phyloP scores from a whole-genome alignment of 1,140 invertebrate species.

The Theocolax elegans region DNA sequence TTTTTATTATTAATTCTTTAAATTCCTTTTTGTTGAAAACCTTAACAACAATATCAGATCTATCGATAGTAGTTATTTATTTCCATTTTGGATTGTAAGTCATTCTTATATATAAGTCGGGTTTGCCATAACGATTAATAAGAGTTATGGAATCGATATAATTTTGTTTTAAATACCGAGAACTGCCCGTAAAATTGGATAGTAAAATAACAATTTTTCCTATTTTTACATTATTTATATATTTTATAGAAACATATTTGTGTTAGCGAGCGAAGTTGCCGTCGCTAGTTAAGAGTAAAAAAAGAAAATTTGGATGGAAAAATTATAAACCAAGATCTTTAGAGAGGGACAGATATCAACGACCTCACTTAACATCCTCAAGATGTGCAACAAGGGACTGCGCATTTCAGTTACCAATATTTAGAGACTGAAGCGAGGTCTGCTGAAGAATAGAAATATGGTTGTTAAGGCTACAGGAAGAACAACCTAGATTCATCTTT shows the following conservation, averaged over 20 bases:
- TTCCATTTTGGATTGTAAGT: slow-evolving; percentile 29
- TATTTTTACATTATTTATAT: background rate
- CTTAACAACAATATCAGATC: slow-evolving; percentile 41
- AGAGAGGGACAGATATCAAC: no score
- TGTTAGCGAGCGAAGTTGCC: no score
- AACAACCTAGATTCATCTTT: no score
- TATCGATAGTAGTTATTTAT: slow-evolving; percentile 50
- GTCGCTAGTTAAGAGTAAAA: no score
- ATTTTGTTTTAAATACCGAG: slow-evolving; percentile 23
- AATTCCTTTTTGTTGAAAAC: slow-evolving; percentile 5
- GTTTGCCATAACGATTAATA: slow-evolving; percentile 17
- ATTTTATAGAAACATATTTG: background rate
- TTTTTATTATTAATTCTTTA: background rate
- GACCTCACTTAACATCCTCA: no score
- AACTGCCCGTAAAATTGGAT: slow-evolving; percentile 9
- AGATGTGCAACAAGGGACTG: no score
- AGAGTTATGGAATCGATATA: slow-evolving; percentile 36
- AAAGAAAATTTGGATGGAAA: no score
- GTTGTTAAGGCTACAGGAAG: no score
- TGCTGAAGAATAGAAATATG: no score
- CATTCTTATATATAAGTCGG: slow-evolving; percentile 31
- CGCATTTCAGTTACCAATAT: no score
- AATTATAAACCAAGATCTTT: no score
- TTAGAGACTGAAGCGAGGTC: no score
- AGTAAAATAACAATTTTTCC: slow-evolving; percentile 34